These are phyloP conservation scores for Aplochiton taeniatus DNA, from an alignment of 2,797 vertebrate genomes.

Conservation along the genomic window DNA sequence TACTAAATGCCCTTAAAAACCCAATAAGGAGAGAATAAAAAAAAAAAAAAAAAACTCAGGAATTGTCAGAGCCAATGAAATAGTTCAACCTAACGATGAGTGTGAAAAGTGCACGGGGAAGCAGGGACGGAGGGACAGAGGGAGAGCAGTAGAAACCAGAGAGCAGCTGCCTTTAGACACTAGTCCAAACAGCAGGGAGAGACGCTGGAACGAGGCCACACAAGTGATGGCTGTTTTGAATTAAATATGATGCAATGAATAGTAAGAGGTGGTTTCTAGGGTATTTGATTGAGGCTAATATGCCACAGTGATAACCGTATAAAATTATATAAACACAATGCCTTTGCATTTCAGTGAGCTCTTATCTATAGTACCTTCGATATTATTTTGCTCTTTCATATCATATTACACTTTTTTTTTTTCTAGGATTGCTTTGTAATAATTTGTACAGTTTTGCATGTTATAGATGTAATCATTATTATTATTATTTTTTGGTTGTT, in stretches of 20 bases:
- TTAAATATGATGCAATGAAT: constrained; percentile 8
- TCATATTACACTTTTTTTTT: constrained; percentile 83
- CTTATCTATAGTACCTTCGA: constrained; percentile 83
- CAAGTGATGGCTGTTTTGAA: constrained; percentile 17
- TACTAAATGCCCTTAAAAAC: constrained; percentile 48
- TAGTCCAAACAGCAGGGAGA: constrained; percentile 21
- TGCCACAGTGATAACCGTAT: constrained; percentile 42
- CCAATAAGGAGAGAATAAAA: constrained; percentile 36
- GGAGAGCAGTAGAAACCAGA: constrained; percentile 13
- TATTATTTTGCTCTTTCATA: constrained; percentile 88
- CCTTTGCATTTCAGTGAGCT: constrained; percentile 83
- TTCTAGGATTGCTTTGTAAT: constrained; percentile 88
- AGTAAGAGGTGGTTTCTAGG: constrained; percentile 27
- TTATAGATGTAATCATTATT: constrained; percentile 92
- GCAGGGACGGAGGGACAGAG: constrained; percentile 12
- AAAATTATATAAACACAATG: constrained; percentile 45
- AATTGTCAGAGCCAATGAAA: constrained; percentile 67
- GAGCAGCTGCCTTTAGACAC: constrained; percentile 18
- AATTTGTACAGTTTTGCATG: constrained; percentile 99
- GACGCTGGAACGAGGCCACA: neutral
- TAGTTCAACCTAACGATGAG: constrained; percentile 40
- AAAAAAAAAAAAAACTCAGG: constrained; percentile 62
- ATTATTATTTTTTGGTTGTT: constrained; percentile 75
- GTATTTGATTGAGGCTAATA: constrained; percentile 28
- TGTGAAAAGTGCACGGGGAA: constrained; percentile 17